Conservation (phyloP, 2,113 vertebrate species). For the Aspiorhynchus laticeps region DNA sequence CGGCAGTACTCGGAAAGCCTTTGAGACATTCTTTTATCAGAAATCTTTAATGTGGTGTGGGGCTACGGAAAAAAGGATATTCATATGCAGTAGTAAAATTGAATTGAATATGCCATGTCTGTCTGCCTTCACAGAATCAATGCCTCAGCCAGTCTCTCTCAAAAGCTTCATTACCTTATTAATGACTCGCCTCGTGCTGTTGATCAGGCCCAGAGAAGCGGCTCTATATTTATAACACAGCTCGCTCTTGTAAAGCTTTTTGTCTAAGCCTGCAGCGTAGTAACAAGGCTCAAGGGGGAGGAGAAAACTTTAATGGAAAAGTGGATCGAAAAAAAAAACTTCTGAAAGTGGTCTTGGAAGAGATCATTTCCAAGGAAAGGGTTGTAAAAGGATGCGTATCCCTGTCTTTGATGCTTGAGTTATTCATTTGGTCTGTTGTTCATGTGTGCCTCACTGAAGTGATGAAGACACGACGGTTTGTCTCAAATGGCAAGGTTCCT, state of each 20-base stretch:
- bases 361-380: neutral
- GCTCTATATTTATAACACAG: slow-evolving; percentile 25
- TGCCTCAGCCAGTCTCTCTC: slow-evolving; percentile 56
- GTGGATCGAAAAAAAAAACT: neutral
- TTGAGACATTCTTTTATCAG: slow-evolving; percentile 35
- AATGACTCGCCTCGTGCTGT: slow-evolving; percentile 37
- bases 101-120: slow-evolving; percentile 58
- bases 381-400: neutral
- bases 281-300: slow-evolving; percentile 21
- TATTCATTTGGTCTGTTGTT: slow-evolving; percentile 7
- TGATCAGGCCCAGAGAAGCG: slow-evolving; percentile 26
- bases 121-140: slow-evolving; percentile 66
- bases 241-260: slow-evolving; percentile 16
- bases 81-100: slow-evolving; percentile 23
- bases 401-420: neutral
- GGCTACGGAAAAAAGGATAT: slow-evolving; percentile 10
- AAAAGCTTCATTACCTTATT: slow-evolving; percentile 47
- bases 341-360: neutral
- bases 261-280: slow-evolving; percentile 12
- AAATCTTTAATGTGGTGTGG: slow-evolving; percentile 59
- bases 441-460: slow-evolving; percentile 20
- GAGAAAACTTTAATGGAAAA: slow-evolving; percentile 20
- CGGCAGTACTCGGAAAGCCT: neutral
- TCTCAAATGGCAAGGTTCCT: slow-evolving; percentile 33
- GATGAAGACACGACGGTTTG: slow-evolving; percentile 15